Evolutionary conservation across 2,113 vertebrate genomes (phyloP).

Genomic region (Neolamprologus ventralis): DNA sequence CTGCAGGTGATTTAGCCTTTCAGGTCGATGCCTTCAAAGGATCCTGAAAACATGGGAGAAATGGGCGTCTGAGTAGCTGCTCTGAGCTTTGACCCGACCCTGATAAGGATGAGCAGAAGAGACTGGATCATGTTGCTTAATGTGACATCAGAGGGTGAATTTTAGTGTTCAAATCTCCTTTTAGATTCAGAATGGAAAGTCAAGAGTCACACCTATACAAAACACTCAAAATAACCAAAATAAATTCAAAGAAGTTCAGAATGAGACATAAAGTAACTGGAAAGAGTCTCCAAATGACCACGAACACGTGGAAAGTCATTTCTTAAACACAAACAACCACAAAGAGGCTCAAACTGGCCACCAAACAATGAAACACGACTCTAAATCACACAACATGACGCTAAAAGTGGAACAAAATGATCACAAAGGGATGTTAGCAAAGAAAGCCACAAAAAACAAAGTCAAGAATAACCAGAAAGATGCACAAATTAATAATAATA

Average conservation of each 20-base stretch:
- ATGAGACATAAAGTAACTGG: background rate
- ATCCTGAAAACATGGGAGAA: background rate
- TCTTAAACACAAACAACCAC: background rate
- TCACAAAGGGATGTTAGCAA: background rate
- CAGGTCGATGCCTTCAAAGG: background rate
- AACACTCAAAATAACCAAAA: background rate
- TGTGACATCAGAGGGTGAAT: background rate
- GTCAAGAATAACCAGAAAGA: fast-evolving
- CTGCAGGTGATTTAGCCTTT: background rate
- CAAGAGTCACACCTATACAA: background rate
- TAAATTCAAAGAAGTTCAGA: background rate
- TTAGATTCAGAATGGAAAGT: background rate
- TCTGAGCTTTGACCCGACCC: fast-evolving
- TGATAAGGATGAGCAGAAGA: background rate
- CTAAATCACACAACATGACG: fast-evolving
- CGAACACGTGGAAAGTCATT: background rate
- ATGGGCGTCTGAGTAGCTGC: background rate
- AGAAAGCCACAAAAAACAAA: background rate
- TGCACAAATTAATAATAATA: background rate
- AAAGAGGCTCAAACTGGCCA: background rate
- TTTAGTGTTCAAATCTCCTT: background rate
- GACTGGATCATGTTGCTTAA: background rate
- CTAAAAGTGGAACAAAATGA: fast-evolving
- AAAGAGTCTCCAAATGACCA: background rate
- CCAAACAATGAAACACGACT: background rate